Evolutionary conservation across 2,113 vertebrate genomes (phyloP), one percentile per base, ranked within the genome.

Genomic region (Vanacampus margaritifer): DNA sequence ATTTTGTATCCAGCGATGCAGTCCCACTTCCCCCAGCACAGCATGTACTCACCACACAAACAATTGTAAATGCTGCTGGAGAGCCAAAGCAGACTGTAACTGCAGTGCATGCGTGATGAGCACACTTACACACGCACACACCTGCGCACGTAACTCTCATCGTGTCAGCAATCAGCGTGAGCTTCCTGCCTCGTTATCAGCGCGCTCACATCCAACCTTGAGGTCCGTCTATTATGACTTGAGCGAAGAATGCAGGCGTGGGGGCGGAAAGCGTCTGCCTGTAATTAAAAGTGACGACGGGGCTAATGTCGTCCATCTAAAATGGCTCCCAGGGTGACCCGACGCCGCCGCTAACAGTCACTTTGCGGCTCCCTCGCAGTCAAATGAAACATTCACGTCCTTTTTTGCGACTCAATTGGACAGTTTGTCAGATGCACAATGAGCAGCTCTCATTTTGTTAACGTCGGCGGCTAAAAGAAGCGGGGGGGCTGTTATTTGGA

Each of bases 201-300:
- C 68, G 16, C 45, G 9, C 50, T 68, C 68, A 50, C 57, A 36
- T 60, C 50, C 39, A 3, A 1, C 65, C 39, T 63, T 54, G 10
- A 32, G 59, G 62, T 79, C 63, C 63, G 36, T 56, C 67, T 46
- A 74, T 78, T 48, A 64, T 67, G 65, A 46, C n/a, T 43, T 2
- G n/a, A 64, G 32, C 67, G 67, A n/a, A 64, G 45, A 46, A 54
- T 43, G 39, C 12, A 26, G 56, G 26, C 65, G 46, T 43, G 39
- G 14, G 32, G 56, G 26, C 65, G 46, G 73, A 73, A 72, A 61
- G 53, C 5, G 6, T 39, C 68, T 19, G 67, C 72, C 61, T 78
- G 79, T 83, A 82, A 86, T 89, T 84, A 88, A 75, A 81, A 69
- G 64, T 82, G 78, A 87, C 79, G 78, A 73, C 58, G 36, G 11